These are phyloP conservation scores for Austrolebias charrua DNA, from an alignment of 2,797 vertebrate species.

Conservation along the genomic window DNA sequence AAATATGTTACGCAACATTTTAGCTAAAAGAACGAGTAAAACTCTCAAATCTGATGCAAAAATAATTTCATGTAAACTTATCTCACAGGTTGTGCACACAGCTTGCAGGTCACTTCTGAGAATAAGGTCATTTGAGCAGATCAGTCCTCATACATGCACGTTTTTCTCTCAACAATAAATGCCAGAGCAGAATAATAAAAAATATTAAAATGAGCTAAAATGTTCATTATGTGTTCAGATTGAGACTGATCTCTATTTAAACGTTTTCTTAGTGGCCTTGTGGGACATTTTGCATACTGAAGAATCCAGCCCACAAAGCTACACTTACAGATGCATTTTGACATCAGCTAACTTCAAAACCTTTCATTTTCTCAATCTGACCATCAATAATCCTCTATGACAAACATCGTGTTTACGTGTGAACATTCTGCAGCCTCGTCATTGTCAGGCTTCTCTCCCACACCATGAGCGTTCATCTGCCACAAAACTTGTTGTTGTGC, in stretches of 20 bases:
- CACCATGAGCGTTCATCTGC: constrained; percentile 46
- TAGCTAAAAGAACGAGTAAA: no score
- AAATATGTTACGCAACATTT: no score
- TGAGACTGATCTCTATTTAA: not conserved
- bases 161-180: no score
- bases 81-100: no score
- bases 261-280: not conserved
- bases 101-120: not conserved
- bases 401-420: constrained; percentile 56
- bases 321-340: not conserved
- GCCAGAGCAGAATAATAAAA: not conserved
- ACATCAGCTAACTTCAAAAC: constrained; percentile 42
- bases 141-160: no score
- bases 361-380: constrained; percentile 16
- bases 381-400: constrained; percentile 64
- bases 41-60: no score
- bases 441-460: constrained; percentile 38
- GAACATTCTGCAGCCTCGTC: constrained; percentile 57
- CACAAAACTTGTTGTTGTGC: constrained; percentile 43
- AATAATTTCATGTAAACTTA: no score
- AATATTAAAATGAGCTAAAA: not conserved
- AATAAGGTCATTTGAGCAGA: not conserved
- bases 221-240: not conserved
- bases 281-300: not conserved
- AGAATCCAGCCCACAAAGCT: not conserved